A percentile compares a stretch with the other conserved stretches of the same genome.
phyloP scores from a whole-genome alignment of 2,888 invertebrate species.

The Eristalis pertinax region DNA sequence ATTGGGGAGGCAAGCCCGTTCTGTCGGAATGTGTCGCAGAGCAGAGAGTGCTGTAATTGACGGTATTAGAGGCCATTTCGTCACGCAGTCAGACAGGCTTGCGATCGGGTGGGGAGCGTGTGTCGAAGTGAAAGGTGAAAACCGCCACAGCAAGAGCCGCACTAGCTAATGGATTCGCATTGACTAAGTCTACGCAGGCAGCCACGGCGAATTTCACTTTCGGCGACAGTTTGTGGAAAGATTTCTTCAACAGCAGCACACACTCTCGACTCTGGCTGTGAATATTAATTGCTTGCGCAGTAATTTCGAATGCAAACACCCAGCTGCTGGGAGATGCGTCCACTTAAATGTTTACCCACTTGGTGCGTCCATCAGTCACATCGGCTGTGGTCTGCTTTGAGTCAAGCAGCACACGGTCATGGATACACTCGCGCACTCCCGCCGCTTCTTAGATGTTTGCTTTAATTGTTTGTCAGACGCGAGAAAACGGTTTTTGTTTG shows the following conservation, averaged over 20 bases:
- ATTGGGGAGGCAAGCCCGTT: neutral
- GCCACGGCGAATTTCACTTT: slow-evolving; percentile 14
- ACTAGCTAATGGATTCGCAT: neutral
- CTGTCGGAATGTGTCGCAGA: neutral
- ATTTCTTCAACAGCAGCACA: neutral
- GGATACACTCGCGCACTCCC: neutral
- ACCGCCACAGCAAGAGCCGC: neutral
- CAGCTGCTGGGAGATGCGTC: neutral
- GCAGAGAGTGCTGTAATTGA: neutral
- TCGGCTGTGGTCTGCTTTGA: neutral
- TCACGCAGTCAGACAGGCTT: neutral
- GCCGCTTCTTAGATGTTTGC: slow-evolving; percentile 20
- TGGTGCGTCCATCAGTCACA: neutral
- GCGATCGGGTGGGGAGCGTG: neutral
- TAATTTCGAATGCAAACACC: slow-evolving; percentile 13
- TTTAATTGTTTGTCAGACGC: slow-evolving; percentile 57
- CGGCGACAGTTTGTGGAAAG: neutral
- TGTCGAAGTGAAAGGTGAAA: slow-evolving; percentile 31
- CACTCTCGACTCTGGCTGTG: neutral
- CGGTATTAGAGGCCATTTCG: slow-evolving; percentile 4
- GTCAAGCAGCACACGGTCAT: slow-evolving; percentile 2
- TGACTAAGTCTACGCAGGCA: neutral
- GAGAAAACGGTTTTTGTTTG: slow-evolving; percentile 12
- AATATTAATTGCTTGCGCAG: slow-evolving; percentile 7
- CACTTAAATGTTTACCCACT: slow-evolving; percentile 21